Conservation (phyloP, 2,797 vertebrate species). For the Poeciliopsis presidionis region DNA sequence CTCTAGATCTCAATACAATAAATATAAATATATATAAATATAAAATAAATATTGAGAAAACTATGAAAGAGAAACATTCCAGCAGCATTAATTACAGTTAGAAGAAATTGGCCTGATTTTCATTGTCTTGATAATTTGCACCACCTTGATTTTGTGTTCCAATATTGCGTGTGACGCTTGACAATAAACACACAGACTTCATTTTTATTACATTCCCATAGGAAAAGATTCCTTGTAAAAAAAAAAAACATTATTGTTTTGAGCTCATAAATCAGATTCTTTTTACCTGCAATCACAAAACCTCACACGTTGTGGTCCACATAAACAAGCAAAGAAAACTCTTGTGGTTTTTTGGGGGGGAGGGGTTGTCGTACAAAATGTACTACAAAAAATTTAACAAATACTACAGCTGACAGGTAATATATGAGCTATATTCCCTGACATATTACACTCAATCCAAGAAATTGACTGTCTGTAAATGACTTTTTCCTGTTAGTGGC, state of each 20-base stretch:
- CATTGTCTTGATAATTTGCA: background rate
- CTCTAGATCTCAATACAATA: no score
- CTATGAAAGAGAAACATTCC: background rate
- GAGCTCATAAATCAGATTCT: background rate
- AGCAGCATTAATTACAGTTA: background rate
- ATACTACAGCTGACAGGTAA: background rate
- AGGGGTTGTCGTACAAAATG: background rate
- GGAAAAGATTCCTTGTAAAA: background rate
- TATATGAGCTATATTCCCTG: background rate
- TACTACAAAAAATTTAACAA: background rate
- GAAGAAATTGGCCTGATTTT: background rate
- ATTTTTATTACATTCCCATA: background rate
- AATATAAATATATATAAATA: no score
- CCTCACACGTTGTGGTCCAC: background rate
- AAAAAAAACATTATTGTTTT: background rate
- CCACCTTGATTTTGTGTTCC: background rate
- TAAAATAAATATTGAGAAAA: no score
- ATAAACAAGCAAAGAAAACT: background rate
- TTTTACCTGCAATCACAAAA: background rate
- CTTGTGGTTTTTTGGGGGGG: no score
- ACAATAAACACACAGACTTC: background rate
- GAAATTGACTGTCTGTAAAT: background rate
- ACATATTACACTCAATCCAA: background rate
- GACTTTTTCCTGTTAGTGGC: background rate
- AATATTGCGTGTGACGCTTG: background rate